Base-by-base conservation (phyloP, 2,113 vertebrate species). In the Lophius piscatorius region DNA sequence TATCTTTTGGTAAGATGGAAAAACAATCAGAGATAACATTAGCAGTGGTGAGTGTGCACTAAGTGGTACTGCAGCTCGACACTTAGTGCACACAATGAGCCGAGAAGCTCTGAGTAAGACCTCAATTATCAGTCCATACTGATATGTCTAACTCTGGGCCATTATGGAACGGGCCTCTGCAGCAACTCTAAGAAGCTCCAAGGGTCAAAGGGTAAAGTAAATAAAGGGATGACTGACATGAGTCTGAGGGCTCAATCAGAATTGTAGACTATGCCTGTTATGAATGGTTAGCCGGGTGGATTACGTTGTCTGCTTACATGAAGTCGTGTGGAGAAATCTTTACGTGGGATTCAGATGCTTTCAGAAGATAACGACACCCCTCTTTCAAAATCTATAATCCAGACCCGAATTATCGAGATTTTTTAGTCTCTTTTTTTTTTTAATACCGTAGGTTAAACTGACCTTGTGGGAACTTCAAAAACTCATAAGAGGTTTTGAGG, bases 11-110 rank as follows among this genome's bases (percentile, higher is more conserved):
- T 40, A 22, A 11, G 48, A 38, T 61, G 76, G 67, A 79, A 72
- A 69, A 72, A 73, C 71, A 61, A 73, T 63, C 45, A 48, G 45
- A 3, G 76, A 70, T 79, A 76, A 60, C 65, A 34, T 33, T 61
- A 47, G 47, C 12, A 4, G 41, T 5, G 61, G 0, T 36, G 22
- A 48, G 50, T 58, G 69, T 14, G 24, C 31, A 9, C 63, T 66
- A 51, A 82, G 76, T 73, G 68, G 63, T 22, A 2, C 34, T 16
- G 33, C 21, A 39, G 59, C 47, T 2, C 16, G 38, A 26, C 62
- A 74, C 73, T 68, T 35, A 67, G 54, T 10, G 35, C 9, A 4
- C 51, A 36, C 47, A 34, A 4, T 31, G 48, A 48, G 63, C 14
- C 36, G 57, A 57, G 58, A 61, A 61, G 60, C 38, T 49, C 23